phyloP scores from a whole-genome alignment of 2,113 vertebrate species.

The Australoheros scitulus region DNA sequence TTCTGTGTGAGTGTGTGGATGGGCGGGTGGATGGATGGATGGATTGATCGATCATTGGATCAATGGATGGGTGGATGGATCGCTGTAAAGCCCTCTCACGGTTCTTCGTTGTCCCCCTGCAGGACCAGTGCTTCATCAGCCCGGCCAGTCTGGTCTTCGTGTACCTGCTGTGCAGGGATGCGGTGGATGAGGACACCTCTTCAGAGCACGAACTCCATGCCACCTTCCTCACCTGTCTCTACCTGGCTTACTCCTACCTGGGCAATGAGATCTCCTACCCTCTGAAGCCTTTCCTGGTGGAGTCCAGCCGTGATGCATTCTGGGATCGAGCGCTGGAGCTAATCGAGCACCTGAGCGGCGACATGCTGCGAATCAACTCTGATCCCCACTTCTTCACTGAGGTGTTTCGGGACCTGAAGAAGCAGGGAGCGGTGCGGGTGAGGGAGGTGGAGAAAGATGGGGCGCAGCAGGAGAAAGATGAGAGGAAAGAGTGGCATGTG shows the following conservation, averaged over 20 bases:
- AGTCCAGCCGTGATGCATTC: constrained; percentile 91
- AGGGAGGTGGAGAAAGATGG: constrained; percentile 25
- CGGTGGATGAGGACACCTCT: constrained; percentile 87
- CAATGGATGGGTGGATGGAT: not conserved
- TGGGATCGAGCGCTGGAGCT: constrained; percentile 91
- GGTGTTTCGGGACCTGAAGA: constrained; percentile 95
- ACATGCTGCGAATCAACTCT: constrained; percentile 92
- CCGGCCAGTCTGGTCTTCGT: constrained; percentile 93
- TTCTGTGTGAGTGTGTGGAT: no score
- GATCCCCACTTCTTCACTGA: constrained; percentile 94
- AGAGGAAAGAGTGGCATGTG: not conserved
- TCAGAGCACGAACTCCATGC: constrained; percentile 90
- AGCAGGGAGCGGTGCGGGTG: constrained; percentile 80
- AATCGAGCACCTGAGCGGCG: constrained; percentile 87
- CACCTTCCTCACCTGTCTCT: constrained; percentile 92
- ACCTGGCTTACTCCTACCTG: constrained; percentile 94
- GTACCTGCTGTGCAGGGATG: constrained; percentile 91
- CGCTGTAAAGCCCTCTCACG: not conserved
- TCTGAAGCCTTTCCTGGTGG: constrained; percentile 92
- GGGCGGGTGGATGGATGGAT: no score
- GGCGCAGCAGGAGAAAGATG: not conserved
- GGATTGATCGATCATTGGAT: no score
- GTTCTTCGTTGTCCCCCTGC: constrained; percentile 11
- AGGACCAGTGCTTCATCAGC: constrained; percentile 94
- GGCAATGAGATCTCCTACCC: constrained; percentile 96